These are phyloP conservation scores for Luperina nickerlii DNA, from an alignment of 2,888 invertebrate genomes.

Conservation along the genomic window DNA sequence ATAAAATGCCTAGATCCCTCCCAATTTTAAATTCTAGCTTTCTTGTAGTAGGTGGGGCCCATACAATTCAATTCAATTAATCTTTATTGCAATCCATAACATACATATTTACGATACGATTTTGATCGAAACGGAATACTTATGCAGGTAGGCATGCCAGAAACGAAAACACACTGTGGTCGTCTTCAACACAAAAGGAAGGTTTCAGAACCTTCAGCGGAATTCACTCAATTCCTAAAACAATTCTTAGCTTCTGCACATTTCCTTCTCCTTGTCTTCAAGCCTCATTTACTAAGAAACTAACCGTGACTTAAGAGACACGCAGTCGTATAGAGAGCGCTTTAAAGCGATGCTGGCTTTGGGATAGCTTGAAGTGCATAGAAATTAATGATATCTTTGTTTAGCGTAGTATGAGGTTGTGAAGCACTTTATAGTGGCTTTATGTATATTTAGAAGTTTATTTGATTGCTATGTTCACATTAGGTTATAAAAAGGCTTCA, in stretches of 20 bases:
- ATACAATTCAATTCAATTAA: background rate
- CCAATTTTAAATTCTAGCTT: background rate
- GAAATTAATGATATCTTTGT: slow-evolving; percentile 42
- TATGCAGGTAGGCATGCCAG: background rate
- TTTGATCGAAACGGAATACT: background rate
- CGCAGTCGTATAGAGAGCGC: slow-evolving; percentile 30
- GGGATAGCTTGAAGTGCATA: slow-evolving; percentile 31
- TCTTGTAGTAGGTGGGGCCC: background rate
- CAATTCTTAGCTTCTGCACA: slow-evolving; percentile 26
- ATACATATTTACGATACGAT: too few relatives aligned
- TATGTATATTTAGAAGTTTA: background rate
- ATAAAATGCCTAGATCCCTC: background rate
- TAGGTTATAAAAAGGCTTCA: background rate
- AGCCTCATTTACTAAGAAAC: slow-evolving; percentile 68
- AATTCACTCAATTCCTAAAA: background rate
- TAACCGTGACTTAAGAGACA: slow-evolving; percentile 60
- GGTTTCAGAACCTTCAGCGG: too few relatives aligned
- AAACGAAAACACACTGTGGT: background rate
- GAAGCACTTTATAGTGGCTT: slow-evolving; percentile 6
- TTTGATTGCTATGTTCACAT: background rate
- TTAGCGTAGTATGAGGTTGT: background rate
- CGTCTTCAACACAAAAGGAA: background rate
- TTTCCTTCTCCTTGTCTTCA: slow-evolving; percentile 10
- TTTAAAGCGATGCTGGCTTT: slow-evolving; percentile 48
- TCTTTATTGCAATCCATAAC: too few relatives aligned